Evolutionary conservation across 2,797 vertebrate genomes (phyloP), one percentile per base, ranked within the genome.

Genomic region (Rhodeus uyekii): DNA sequence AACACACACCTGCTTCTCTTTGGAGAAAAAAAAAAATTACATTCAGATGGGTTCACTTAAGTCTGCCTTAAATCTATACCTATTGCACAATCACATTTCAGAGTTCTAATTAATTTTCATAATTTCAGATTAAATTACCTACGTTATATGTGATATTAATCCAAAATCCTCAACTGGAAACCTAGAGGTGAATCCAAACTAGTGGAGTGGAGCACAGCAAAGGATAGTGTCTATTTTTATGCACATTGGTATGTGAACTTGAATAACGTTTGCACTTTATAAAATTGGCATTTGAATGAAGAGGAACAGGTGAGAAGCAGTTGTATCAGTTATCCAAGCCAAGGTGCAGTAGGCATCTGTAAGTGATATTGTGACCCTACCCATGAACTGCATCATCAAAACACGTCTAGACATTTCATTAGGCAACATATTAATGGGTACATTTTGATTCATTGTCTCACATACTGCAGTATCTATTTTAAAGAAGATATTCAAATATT

Each of bases 1-100:
- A 90, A 42, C 91, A 88, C 6, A 87, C 65, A 60, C 92, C 89
- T 64, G 86, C 89, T 86, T 38, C 58, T 68, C 46, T 80, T 65
- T 39, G 42, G 19, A 65, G 14, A 22, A 58, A 76, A 18, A 78
- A 67, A 71, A 72, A 2, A n/a, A 13, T 5, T 8, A 10, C 55
- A 27, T 34, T 46, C 4, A 74, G 8, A 50, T 39, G 6, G 38
- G 8, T 74, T 63, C 9, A 12, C 42, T 64, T 16, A 42, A 44
- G 42, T 3, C 4, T 27, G 8, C 42, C 18, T 71, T 46, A 69
- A 44, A 46, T 27, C n/a, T 14, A 22, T 7, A 48, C 12, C 12
- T 8, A 10, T 73, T 46, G 39, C 58, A 63, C 39, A 27, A 44
- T 76, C 24, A 36, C 29, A 34, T 48, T 71, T 71, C 9, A 32